Evolutionary conservation across 2,797 vertebrate species (phyloP), one percentile per base, ranked within the genome.

Genomic region (Chiropotes sagulatus): DNA sequence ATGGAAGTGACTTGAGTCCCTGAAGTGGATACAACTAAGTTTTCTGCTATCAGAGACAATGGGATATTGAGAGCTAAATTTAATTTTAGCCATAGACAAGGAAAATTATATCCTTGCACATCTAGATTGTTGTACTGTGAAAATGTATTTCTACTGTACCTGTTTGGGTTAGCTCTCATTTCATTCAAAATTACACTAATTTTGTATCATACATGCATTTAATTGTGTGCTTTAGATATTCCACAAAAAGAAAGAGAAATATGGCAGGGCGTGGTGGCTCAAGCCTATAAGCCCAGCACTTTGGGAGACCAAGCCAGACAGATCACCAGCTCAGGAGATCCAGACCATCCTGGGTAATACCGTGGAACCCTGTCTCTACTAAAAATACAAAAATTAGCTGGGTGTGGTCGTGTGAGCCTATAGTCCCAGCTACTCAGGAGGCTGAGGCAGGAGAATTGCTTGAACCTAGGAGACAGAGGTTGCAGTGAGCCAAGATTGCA

Each of bases 21-120:
- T 75, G 46, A 78, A 95, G 81, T 39, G 88, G 46, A 64, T 44
- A 88, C 61, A 93, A 46, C n/a, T 73, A 58, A 82, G 33, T 91
- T 57, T 91, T 91, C 30, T 75, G 28, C 20, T 81, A 13, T 19
- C 36, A 22, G 6, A 90, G 30, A 70, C 79, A 50, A 88, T 67
- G 26, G 24, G 19, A 48, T 89, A 48, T 75, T 33, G 70, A 90
- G 70, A 90, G 75, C 54, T 48, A 75, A 89, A 86, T 57, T 93
- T 96, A 95, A 96, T 92, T 97, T 94, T 33, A 78, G 30, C n/a
- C 3, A 0, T 28, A 81, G 83, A 93, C 50, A 92, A 89, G 80
- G 67, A 93, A 92, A 92, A 83, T 54, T 30, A 64, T 57, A 86
- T 61, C 24, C 22, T 93, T 95, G 46, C 58, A 92, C 58, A 90